Conservation (phyloP, 2,113 vertebrate species). For the Egretta garzetta region DNA sequence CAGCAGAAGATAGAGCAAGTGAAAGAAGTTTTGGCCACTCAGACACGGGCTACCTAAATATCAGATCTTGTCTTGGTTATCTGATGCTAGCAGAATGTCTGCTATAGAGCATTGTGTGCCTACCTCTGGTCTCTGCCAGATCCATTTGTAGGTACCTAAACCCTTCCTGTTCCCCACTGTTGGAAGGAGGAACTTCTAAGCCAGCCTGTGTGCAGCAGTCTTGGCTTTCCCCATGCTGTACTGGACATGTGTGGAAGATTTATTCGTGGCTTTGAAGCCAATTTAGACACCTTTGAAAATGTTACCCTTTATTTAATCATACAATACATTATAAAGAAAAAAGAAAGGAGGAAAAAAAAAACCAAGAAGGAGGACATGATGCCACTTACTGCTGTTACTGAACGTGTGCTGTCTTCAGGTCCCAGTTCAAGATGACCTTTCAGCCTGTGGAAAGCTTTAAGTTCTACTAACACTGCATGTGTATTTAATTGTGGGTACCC, state of each 20-base stretch:
- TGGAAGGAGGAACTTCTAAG: not conserved
- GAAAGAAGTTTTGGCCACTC: not conserved
- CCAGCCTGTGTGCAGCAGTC: not conserved
- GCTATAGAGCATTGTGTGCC: rapidly evolving
- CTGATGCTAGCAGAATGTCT: not conserved
- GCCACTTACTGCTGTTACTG: not conserved
- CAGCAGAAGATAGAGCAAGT: not conserved
- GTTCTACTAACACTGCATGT: not conserved
- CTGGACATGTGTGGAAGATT: rapidly evolving
- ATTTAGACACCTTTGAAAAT: not conserved
- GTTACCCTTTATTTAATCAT: not conserved
- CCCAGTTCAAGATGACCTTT: not conserved
- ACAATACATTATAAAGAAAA: not conserved
- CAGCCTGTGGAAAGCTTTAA: not conserved
- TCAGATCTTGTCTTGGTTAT: not conserved
- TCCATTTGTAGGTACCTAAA: not conserved
- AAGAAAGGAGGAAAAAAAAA: not conserved
- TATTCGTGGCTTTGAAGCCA: not conserved
- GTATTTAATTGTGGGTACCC: not conserved
- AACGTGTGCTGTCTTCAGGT: not conserved
- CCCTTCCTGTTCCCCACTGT: not conserved
- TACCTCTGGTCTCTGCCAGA: not conserved
- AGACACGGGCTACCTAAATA: not conserved
- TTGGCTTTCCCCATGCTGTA: not conserved
- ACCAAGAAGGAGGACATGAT: not conserved